Conservation (phyloP, 2,113 vertebrate genomes). For the Acanthisitta chloris region DNA sequence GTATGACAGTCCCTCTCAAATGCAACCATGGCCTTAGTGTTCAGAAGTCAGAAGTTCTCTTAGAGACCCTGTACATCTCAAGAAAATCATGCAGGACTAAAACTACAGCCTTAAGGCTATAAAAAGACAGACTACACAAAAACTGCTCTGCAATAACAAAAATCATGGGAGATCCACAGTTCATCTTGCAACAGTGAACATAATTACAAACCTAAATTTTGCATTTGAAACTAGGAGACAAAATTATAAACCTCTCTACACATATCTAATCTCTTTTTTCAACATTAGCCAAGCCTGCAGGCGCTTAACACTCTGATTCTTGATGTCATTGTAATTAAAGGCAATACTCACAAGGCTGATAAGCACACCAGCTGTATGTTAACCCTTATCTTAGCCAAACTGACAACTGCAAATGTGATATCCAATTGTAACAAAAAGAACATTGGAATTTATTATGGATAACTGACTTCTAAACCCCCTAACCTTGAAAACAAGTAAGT, state of each 20-base stretch:
- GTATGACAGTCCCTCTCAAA: not conserved
- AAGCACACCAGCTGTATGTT: conserved; percentile 35
- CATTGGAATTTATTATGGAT: not conserved
- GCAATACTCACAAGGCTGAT: conserved; percentile 33
- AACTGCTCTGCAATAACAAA: not conserved
- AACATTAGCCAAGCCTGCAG: conserved; percentile 40
- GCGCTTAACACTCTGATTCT: not conserved
- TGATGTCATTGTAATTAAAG: conserved; percentile 51
- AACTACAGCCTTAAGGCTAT: not conserved
- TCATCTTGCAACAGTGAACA: conserved; percentile 24
- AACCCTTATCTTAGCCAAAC: conserved; percentile 36
- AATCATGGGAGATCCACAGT: not conserved
- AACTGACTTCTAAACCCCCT: not conserved
- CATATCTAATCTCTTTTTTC: conserved; percentile 27
- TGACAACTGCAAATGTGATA: conserved; percentile 6
- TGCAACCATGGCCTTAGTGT: not conserved
- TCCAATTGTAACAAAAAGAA: not conserved
- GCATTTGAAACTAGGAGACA: conserved; percentile 22
- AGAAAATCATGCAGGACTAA: not conserved
- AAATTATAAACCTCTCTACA: conserved; percentile 2
- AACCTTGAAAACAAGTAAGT: conserved; percentile 20
- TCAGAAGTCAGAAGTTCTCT: not conserved
- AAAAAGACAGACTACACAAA: not conserved
- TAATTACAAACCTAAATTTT: conserved; percentile 17
- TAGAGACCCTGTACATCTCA: not conserved